Evolutionary conservation across 2,797 vertebrate species (phyloP).

Genomic region (Melanotaenia parkinsoni): DNA sequence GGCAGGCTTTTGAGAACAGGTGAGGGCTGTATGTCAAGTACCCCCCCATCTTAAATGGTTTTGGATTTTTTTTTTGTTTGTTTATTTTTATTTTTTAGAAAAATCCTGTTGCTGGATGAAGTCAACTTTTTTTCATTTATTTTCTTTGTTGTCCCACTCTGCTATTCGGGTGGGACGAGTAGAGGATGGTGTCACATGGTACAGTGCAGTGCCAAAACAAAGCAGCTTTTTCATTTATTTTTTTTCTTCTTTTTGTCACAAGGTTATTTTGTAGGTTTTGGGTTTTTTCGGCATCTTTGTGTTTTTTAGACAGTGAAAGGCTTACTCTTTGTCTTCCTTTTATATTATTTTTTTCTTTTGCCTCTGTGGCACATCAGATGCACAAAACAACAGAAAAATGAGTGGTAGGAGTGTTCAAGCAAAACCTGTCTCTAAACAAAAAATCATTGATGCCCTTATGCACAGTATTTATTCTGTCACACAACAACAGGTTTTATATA

Average conservation of each 20-base stretch:
- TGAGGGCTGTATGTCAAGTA: constrained; percentile 57
- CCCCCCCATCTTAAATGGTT: constrained; percentile 36
- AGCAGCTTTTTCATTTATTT: not conserved
- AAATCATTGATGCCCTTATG: constrained; percentile 23
- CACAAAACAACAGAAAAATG: constrained; percentile 35
- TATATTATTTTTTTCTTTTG: constrained; percentile 39
- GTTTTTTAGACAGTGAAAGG: constrained; percentile 35
- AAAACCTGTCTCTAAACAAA: constrained; percentile 25
- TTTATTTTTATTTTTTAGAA: constrained; percentile 32
- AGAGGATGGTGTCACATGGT: constrained; percentile 44
- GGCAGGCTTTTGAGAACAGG: constrained; percentile 62
- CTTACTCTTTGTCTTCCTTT: constrained; percentile 39
- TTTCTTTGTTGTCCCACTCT: constrained; percentile 37
- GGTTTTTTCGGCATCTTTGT: constrained; percentile 6
- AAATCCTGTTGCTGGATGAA: constrained; percentile 30
- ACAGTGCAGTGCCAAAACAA: constrained; percentile 23
- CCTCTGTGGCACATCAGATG: constrained; percentile 37
- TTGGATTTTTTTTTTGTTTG: constrained; percentile 1
- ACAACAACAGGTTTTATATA: constrained; percentile 3
- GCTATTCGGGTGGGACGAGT: constrained; percentile 44
- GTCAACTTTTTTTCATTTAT: constrained; percentile 44
- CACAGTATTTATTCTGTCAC: constrained; percentile 32
- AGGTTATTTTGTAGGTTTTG: constrained; percentile 22
- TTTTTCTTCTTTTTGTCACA: constrained; percentile 15
- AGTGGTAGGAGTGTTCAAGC: constrained; percentile 50